These are phyloP conservation scores for Habrosyne pyritoides DNA, from an alignment of 2,888 invertebrate species.

Conservation along the genomic window DNA sequence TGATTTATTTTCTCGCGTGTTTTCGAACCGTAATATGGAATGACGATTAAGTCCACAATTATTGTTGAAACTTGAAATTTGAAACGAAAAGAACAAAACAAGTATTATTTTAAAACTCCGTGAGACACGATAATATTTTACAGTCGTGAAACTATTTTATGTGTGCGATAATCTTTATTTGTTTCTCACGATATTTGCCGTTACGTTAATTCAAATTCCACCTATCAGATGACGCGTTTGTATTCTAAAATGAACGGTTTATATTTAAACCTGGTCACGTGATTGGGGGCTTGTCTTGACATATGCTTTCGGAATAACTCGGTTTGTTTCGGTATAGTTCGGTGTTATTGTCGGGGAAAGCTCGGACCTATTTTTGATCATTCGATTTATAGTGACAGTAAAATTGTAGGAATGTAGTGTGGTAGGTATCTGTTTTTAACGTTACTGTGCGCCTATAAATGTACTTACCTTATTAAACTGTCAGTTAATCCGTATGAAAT, in stretches of 20 bases:
- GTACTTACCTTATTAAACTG: too few relatives aligned
- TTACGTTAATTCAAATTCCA: conserved; percentile 31
- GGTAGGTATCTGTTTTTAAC: neutral
- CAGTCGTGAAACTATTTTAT: neutral
- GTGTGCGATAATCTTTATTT: neutral
- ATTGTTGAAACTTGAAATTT: neutral
- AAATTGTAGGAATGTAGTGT: neutral
- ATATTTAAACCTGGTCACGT: conserved; percentile 47
- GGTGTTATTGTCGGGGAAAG: conserved; percentile 27
- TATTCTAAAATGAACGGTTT: conserved; percentile 41
- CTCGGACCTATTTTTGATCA: conserved; percentile 30
- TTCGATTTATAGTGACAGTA: conserved; percentile 2
- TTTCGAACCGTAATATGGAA: neutral
- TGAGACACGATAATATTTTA: neutral
- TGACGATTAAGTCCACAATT: neutral
- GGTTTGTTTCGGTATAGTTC: conserved; percentile 22
- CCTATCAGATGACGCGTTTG: conserved; percentile 38
- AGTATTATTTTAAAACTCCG: neutral
- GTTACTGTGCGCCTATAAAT: too few relatives aligned
- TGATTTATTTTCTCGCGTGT: neutral
- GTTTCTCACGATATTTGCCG: conserved; percentile 10
- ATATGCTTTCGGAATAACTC: conserved; percentile 16
- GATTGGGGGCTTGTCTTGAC: conserved; percentile 56
- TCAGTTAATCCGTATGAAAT: too few relatives aligned
- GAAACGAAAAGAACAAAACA: neutral